A percentile compares a stretch with the other conserved stretches of the same genome.
Conservation (phyloP, 2,888 invertebrate species). For the Invenusta paracnida region DNA sequence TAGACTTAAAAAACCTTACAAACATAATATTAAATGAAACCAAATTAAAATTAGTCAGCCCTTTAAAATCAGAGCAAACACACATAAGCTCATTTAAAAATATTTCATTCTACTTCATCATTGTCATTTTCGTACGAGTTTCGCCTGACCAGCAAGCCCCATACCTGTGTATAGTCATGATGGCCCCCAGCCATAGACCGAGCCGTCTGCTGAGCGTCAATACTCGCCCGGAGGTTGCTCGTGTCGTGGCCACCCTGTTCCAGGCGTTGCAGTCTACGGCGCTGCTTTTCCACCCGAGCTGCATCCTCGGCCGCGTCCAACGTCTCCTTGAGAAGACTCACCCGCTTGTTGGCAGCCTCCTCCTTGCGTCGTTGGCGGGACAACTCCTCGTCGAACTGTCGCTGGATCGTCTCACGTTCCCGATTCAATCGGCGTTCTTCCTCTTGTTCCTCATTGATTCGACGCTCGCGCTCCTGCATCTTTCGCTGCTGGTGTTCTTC, state of each 20-base stretch:
- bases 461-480: background rate
- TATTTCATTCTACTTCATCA: too few relatives aligned
- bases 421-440: background rate
- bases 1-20: too few relatives aligned
- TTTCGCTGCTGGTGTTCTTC: background rate
- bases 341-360: constrained; percentile 1
- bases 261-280: background rate
- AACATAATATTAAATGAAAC: too few relatives aligned
- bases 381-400: background rate
- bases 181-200: too few relatives aligned
- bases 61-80: too few relatives aligned
- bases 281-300: constrained; percentile 16
- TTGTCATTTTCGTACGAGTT: too few relatives aligned
- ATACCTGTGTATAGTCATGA: too few relatives aligned
- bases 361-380: background rate
- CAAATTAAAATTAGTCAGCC: too few relatives aligned
- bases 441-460: background rate
- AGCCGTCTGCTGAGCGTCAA: constrained; percentile 21
- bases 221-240: background rate
- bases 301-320: constrained; percentile 1
- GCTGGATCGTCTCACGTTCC: background rate
- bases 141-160: too few relatives aligned
- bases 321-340: background rate
- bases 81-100: too few relatives aligned
- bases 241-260: constrained; percentile 20